phyloP scores from a whole-genome alignment of 2,797 vertebrate genomes.

The Harpagifer antarcticus region DNA sequence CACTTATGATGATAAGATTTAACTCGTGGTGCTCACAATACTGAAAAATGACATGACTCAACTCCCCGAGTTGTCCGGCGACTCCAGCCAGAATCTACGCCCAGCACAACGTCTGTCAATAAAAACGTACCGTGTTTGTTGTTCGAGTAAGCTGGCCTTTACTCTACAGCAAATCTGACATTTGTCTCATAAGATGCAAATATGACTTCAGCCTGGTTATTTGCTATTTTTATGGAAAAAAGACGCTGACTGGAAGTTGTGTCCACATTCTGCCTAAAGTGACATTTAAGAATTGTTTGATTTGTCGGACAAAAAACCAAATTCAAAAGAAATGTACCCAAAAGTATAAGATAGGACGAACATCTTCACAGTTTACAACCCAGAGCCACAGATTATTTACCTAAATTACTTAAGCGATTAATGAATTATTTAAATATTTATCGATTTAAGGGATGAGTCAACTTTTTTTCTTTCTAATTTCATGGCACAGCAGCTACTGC shows the following conservation, averaged over 20 bases:
- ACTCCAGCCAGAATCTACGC: neutral
- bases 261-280: neutral
- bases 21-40: neutral
- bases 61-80: neutral
- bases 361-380: neutral
- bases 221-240: neutral
- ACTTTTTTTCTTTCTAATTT: neutral
- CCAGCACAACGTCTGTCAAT: neutral
- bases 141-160: slow-evolving; percentile 3
- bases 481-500: too few species aligned
- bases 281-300: neutral
- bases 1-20: neutral
- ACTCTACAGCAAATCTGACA: neutral
- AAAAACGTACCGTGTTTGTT: neutral
- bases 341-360: neutral
- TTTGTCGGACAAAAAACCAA: neutral
- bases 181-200: neutral
- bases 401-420: neutral
- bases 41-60: neutral
- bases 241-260: neutral
- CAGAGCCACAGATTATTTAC: neutral
- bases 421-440: neutral
- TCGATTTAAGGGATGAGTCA: neutral
- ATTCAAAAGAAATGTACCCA: neutral
- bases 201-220: neutral